Conservation (phyloP, 2,888 invertebrate species). For the Sinelater perroti region DNA sequence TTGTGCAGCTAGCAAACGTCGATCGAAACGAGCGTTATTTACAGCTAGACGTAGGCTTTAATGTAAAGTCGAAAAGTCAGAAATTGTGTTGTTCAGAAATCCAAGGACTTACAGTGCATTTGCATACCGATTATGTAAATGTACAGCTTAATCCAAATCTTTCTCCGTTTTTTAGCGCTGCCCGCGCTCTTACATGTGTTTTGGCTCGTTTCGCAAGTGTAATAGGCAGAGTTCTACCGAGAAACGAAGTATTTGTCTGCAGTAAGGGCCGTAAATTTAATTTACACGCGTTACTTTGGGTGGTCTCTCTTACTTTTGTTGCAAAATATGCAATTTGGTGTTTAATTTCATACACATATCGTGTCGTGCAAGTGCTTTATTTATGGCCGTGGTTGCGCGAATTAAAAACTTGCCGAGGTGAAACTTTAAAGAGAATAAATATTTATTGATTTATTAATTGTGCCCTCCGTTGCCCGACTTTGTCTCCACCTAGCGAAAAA, state of each 20-base stretch:
- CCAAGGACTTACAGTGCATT: constrained; percentile 17
- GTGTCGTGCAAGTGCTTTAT: constrained; percentile 31
- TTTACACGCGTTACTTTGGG: constrained; percentile 35
- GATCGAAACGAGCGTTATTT: too few species aligned
- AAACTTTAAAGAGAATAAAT: constrained; percentile 20
- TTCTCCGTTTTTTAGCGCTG: constrained; percentile 12
- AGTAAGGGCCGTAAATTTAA: constrained; percentile 31
- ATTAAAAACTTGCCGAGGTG: constrained; percentile 26
- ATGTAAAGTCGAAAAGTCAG: constrained; percentile 7
- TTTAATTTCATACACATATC: constrained; percentile 37
- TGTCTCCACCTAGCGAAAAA: constrained; percentile 1
- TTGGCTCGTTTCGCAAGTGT: constrained; percentile 27
- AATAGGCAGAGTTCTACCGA: constrained; percentile 27
- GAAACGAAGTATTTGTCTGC: constrained; percentile 32
- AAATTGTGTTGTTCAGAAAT: constrained; percentile 20
- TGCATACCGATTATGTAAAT: constrained; percentile 30
- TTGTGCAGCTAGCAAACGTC: too few species aligned
- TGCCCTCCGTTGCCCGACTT: constrained; percentile 3
- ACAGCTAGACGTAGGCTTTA: too few species aligned
- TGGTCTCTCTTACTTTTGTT: constrained; percentile 34
- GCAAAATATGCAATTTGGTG: constrained; percentile 37
- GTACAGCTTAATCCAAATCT: constrained; percentile 22
- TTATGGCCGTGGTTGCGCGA: constrained; percentile 20
- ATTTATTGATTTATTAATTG: constrained; percentile 27
- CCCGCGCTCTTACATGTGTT: constrained; percentile 23